phyloP scores from a whole-genome alignment of 2,797 vertebrate genomes.

The Coregonus ussuriensis region DNA sequence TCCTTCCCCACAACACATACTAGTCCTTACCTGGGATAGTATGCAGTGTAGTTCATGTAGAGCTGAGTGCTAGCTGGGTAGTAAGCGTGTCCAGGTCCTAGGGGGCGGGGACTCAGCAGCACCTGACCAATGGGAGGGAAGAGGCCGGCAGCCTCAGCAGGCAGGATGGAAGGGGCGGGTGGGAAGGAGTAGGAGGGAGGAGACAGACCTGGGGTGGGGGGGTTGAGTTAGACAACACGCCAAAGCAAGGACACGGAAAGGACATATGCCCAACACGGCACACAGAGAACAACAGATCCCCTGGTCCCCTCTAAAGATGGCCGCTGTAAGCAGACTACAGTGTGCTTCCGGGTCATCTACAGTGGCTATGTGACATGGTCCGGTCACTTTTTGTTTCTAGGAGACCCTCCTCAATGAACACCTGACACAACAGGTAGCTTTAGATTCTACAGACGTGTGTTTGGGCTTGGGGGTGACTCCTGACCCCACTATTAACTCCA shows the following conservation, averaged over 20 bases:
- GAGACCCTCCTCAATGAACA: conserved; percentile 28
- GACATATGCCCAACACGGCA: not conserved
- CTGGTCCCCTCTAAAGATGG: not conserved
- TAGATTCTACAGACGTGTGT: not conserved
- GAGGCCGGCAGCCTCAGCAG: conserved; percentile 84
- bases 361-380: not conserved
- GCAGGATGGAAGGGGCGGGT: conserved; percentile 81
- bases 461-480: conserved; percentile 14
- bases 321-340: conserved; percentile 2
- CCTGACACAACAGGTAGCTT: not conserved
- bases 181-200: conserved; percentile 89
- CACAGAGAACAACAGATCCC: not conserved
- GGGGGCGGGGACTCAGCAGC: conserved; percentile 81
- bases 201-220: conserved; percentile 81
- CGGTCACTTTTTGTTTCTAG: conserved; percentile 59
- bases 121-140: conserved; percentile 87
- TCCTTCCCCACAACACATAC: conserved; percentile 50
- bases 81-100: conserved; percentile 82
- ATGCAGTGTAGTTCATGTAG: conserved; percentile 95
- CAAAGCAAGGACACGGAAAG: conserved; percentile 18
- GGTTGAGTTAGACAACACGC: conserved; percentile 29
- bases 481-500: conserved; percentile 14
- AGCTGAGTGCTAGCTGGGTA: conserved; percentile 88
- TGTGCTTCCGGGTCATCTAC: not conserved
- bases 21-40: conserved; percentile 88